phyloP scores from a whole-genome alignment of 2,113 vertebrate genomes.

The Vulpes vulpes region DNA sequence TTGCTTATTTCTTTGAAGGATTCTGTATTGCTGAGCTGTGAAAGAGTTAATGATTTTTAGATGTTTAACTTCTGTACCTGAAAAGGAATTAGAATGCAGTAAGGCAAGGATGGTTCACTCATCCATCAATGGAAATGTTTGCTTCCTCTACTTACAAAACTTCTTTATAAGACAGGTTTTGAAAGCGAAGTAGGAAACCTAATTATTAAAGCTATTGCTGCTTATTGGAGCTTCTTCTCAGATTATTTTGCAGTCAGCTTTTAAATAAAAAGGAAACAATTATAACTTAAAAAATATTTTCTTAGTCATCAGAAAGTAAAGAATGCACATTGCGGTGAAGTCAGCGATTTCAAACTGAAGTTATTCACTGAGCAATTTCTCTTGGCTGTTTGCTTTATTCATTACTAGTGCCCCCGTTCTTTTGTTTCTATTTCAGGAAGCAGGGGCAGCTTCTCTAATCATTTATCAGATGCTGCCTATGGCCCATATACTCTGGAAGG shows the following conservation, averaged over 20 bases:
- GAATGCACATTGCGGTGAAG: constrained; percentile 11
- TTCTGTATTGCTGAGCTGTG: constrained; percentile 69
- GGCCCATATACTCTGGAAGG: constrained; percentile 81
- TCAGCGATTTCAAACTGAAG: constrained; percentile 51
- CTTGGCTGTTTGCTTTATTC: constrained; percentile 32
- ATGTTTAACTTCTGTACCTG: constrained; percentile 80
- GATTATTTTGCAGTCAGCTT: neutral
- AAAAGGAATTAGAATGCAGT: constrained; percentile 76
- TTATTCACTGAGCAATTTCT: constrained; percentile 54
- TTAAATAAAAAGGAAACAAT: constrained; percentile 1
- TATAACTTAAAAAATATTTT: neutral
- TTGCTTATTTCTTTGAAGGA: constrained; percentile 73
- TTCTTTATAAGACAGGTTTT: constrained; percentile 40
- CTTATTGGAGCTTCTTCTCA: neutral
- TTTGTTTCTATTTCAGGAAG: constrained; percentile 78
- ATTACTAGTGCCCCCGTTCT: constrained; percentile 32
- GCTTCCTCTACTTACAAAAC: constrained; percentile 42
- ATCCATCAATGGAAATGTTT: constrained; percentile 61
- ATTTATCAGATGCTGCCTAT: constrained; percentile 85
- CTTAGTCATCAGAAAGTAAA: constrained; percentile 39
- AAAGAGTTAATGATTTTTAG: constrained; percentile 79
- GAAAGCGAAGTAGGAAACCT: constrained; percentile 56
- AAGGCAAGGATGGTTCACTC: constrained; percentile 78
- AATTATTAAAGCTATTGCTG: constrained; percentile 20
- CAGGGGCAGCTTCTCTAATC: constrained; percentile 72